phyloP scores from a whole-genome alignment of 1,140 invertebrate species.

The Maconellicoccus hirsutus region DNA sequence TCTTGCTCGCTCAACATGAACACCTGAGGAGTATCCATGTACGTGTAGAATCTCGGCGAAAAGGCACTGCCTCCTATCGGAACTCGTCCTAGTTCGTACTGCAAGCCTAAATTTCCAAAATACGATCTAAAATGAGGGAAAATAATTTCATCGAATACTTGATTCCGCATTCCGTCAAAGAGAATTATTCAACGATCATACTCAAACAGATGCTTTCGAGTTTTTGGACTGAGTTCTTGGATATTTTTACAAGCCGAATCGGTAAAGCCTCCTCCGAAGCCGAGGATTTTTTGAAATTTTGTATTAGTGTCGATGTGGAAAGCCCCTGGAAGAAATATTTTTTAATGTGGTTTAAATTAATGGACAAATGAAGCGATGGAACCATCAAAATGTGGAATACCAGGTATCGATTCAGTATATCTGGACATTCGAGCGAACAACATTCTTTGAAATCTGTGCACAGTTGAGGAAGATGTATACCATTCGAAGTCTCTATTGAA shows the following conservation, averaged over 20 bases:
- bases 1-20: slow-evolving; percentile 57
- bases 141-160: too few relatives aligned
- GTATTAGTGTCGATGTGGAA: slow-evolving; percentile 29
- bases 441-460: slow-evolving; percentile 37
- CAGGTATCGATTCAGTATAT: too few relatives aligned
- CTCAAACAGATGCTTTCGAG: slow-evolving; percentile 49
- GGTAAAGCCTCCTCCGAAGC: slow-evolving; percentile 81
- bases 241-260: slow-evolving; percentile 70
- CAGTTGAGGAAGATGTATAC: slow-evolving; percentile 45
- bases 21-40: slow-evolving; percentile 43
- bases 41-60: slow-evolving; percentile 50
- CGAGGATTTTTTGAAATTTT: slow-evolving; percentile 49
- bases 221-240: slow-evolving; percentile 39
- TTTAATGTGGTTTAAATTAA: too few relatives aligned
- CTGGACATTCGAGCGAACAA: too few relatives aligned
- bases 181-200: too few relatives aligned
- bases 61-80: slow-evolving; percentile 79
- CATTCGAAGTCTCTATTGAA: slow-evolving; percentile 39
- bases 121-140: slow-evolving; percentile 34
- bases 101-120: slow-evolving; percentile 40
- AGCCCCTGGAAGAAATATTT: too few relatives aligned
- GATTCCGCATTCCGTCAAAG: too few relatives aligned
- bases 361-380: too few relatives aligned
- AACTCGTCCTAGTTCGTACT: slow-evolving; percentile 60
- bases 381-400: too few relatives aligned